A percentile compares a stretch with the other conserved stretches of the same genome.
phyloP scores from a whole-genome alignment of 2,797 vertebrate species.

The Apogon hyalosoma region DNA sequence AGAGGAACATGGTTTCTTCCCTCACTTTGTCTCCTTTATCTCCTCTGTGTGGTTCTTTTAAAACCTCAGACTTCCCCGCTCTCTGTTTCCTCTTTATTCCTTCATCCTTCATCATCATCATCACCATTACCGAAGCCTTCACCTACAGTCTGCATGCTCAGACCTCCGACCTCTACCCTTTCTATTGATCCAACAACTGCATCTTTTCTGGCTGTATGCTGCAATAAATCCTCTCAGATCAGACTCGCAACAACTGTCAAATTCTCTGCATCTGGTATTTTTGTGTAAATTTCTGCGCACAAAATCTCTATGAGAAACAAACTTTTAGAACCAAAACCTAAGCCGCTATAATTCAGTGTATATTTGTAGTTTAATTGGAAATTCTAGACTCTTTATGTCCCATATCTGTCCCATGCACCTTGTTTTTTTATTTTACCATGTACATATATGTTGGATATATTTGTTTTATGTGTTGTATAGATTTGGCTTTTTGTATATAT shows the following conservation, averaged over 20 bases:
- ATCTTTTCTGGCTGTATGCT: background rate
- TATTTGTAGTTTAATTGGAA: no score
- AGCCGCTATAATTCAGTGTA: no score
- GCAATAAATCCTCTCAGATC: slow-evolving; percentile 5
- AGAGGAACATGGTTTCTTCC: slow-evolving; percentile 20
- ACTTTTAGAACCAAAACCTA: no score
- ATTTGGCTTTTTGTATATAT: no score
- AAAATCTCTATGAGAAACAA: no score
- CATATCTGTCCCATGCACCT: no score
- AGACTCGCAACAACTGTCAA: background rate
- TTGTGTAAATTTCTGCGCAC: no score
- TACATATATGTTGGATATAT: no score
- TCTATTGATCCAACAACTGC: background rate
- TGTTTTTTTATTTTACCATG: no score
- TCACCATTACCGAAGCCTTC: background rate
- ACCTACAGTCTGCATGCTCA: background rate
- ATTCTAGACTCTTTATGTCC: no score
- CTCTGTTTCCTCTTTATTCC: slow-evolving; percentile 2
- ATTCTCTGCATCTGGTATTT: no score
- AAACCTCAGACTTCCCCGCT: slow-evolving; percentile 34
- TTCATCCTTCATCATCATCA: slow-evolving; percentile 24
- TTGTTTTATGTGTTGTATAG: no score
- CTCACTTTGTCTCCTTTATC: slow-evolving; percentile 39
- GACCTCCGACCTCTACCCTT: slow-evolving; percentile 23
- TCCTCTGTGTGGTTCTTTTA: slow-evolving; percentile 26